These are phyloP conservation scores for Hirtodrosophila trivittata DNA, from an alignment of 2,888 invertebrate genomes.

Conservation along the genomic window DNA sequence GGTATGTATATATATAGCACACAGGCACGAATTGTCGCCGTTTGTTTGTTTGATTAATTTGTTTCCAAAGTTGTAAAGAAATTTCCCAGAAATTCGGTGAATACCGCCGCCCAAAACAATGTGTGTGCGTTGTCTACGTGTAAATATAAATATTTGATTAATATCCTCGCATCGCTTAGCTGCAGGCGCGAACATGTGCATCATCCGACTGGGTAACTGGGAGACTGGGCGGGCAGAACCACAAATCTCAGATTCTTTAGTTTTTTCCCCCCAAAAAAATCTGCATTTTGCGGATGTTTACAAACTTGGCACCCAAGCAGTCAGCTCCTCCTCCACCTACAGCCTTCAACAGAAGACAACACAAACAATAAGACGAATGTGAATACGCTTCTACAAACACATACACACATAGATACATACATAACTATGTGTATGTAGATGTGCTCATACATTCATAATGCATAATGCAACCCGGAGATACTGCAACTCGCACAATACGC, in stretches of 20 bases:
- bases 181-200: constrained; percentile 62
- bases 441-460: constrained; percentile 39
- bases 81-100: constrained; percentile 65
- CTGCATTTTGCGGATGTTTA: constrained; percentile 73
- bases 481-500: constrained; percentile 44
- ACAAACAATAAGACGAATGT: constrained; percentile 43
- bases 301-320: constrained; percentile 68
- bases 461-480: constrained; percentile 57
- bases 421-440: constrained; percentile 3
- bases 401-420: constrained; percentile 1
- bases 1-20: not conserved
- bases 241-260: constrained; percentile 31
- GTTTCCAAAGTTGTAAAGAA: constrained; percentile 65
- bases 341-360: constrained; percentile 50
- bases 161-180: constrained; percentile 61
- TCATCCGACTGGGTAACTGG: constrained; percentile 9
- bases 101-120: constrained; percentile 53
- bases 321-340: constrained; percentile 10
- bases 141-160: constrained; percentile 79
- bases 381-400: constrained; percentile 5
- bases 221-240: not conserved
- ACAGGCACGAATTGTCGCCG: constrained; percentile 55
- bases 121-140: constrained; percentile 56
- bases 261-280: constrained; percentile 37
- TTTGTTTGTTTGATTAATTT: constrained; percentile 73